These are phyloP conservation scores for Dichetophora obliterata DNA, from an alignment of 2,888 invertebrate genomes.

Conservation along the genomic window DNA sequence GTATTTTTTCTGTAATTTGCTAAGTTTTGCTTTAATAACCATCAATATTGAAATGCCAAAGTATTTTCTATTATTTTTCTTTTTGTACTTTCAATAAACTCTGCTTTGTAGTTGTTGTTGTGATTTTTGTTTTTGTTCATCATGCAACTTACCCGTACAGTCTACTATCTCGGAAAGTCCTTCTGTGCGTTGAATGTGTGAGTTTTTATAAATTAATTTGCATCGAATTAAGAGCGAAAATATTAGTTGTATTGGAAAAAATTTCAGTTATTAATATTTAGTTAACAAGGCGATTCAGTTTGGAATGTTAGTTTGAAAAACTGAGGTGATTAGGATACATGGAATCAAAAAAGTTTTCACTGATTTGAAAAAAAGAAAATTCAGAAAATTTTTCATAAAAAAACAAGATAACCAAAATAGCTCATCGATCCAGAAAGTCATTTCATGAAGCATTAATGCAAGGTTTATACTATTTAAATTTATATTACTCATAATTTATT, in stretches of 20 bases:
- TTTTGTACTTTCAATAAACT: constrained; percentile 42
- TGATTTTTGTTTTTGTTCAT: constrained; percentile 55
- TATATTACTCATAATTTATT: no score
- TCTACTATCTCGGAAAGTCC: constrained; percentile 91
- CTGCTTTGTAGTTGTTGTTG: constrained; percentile 48
- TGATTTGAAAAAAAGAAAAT: no score
- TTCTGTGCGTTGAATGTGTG: constrained; percentile 72
- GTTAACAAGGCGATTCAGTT: no score
- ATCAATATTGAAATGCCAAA: neutral
- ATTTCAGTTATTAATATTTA: neutral
- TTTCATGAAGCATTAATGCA: no score
- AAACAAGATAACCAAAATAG: no score
- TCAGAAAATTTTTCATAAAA: no score
- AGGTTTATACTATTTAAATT: no score
- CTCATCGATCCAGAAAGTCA: no score
- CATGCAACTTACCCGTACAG: constrained; percentile 80
- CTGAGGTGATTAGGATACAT: no score
- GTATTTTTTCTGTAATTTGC: neutral
- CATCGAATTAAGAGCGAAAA: constrained; percentile 2
- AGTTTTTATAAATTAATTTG: neutral
- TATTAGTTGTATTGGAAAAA: neutral
- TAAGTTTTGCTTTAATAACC: neutral
- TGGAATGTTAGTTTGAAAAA: no score
- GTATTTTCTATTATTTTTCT: constrained; percentile 35
- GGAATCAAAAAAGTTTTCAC: no score